Evolutionary conservation across 2,888 invertebrate genomes (phyloP), one percentile per base, ranked within the genome.

Genomic region (Tineola bisselliella): DNA sequence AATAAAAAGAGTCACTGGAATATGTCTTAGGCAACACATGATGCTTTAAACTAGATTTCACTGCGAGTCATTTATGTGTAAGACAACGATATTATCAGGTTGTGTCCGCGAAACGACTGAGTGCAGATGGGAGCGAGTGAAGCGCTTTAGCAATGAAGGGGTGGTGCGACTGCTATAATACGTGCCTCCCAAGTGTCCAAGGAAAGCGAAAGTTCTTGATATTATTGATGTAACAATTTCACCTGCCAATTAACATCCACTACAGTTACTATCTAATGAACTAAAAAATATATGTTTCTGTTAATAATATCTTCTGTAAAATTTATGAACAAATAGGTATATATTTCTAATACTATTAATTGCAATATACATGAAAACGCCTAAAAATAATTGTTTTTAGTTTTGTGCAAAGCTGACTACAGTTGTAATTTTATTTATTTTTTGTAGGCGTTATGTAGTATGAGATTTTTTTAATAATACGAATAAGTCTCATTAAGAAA

Each of bases 151-250:
- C 54, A 48, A 3, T 17, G n/a, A 18, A 56, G 56, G 58, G 58
- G 58, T 33, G 61, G 60, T 44, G 65, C 65, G 69, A 60, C 43
- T 64, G 64, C 66, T 60, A 64, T 63, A 65, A 69, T 66, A 66
- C 69, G 64, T 63, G 63, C 65, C 68, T 67, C 63, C 59, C 48
- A 67, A 66, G 68, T 69, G 11, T 68, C 67, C 74, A 77, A 74
- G 71, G 84, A 86, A 84, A 87, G 79, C 75, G 86, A 87, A 87
- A 87, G 86, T 78, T 13, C 10, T 43, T n/a, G 8, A 59, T 43
- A 31, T 58, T 38, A 13, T 58, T 58, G 25, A 25, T 4, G 25
- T 6, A 25, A 58, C 15, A 58, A 58, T 58, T 58, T 58, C 58
- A 25, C 33, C 33, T 58, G 33, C 2, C 8, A 13, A 58, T 54